These are phyloP conservation scores for Lycia hirtaria DNA, from an alignment of 2,888 invertebrate species.

Conservation along the genomic window DNA sequence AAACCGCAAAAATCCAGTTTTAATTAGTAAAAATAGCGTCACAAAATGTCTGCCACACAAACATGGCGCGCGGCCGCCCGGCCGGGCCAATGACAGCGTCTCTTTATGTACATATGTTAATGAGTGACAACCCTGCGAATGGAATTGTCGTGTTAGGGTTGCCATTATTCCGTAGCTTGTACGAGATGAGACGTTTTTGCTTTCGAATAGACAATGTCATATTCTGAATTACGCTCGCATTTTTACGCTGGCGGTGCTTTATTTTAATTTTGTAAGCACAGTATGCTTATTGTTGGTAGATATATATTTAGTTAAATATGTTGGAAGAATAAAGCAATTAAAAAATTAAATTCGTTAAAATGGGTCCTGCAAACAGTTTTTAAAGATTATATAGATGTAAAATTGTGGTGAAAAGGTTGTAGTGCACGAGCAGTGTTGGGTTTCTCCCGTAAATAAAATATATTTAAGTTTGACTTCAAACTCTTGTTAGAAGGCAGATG, in stretches of 20 bases:
- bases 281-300: constrained; percentile 12
- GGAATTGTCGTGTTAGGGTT: constrained; percentile 83
- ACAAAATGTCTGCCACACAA: constrained; percentile 71
- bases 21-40: constrained; percentile 80
- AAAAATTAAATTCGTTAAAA: too few species aligned
- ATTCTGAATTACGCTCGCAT: constrained; percentile 28
- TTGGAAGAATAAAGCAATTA: neutral
- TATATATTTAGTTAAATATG: constrained; percentile 8
- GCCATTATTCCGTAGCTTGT: constrained; percentile 63
- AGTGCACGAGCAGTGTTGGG: too few species aligned
- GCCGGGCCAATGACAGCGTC: constrained; percentile 66
- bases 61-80: constrained; percentile 60
- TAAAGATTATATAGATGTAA: too few species aligned
- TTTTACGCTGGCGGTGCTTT: constrained; percentile 23
- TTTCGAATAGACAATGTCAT: constrained; percentile 55
- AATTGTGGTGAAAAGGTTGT: too few species aligned
- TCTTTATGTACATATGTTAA: constrained; percentile 82
- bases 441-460: too few species aligned
- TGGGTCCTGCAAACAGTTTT: too few species aligned
- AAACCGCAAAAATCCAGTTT: constrained; percentile 56
- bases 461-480: too few species aligned
- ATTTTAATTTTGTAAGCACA: constrained; percentile 27
- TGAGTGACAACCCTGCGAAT: constrained; percentile 81
- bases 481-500: too few species aligned
- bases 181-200: constrained; percentile 64